Evolutionary conservation across 2,797 vertebrate species (phyloP).

Genomic region (Anabas testudineus): DNA sequence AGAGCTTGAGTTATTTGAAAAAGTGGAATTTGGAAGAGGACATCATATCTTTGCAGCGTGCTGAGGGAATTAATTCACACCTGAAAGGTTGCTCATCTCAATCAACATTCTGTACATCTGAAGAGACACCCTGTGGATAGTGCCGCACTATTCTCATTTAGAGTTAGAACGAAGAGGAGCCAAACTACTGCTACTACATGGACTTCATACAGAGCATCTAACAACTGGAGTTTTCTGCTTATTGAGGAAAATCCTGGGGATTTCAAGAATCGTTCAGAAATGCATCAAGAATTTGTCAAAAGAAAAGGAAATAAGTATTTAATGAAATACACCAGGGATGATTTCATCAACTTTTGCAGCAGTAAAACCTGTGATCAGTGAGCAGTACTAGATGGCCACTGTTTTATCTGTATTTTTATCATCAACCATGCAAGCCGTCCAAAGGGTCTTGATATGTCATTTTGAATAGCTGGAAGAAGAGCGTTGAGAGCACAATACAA

Average conservation of each 20-base stretch:
- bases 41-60: not conserved
- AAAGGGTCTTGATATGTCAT: not conserved
- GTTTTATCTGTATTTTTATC: not conserved
- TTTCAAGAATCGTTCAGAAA: not conserved
- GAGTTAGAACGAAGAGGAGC: constrained; percentile 27
- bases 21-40: constrained; percentile 8
- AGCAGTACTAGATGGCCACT: not conserved
- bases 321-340: not conserved
- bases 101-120: not conserved
- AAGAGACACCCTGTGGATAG: not conserved
- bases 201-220: not conserved
- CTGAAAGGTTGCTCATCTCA: not conserved
- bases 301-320: constrained; percentile 1
- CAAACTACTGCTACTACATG: not conserved
- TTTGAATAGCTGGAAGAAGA: constrained; percentile 2
- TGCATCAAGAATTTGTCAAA: not conserved
- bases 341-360: too few species aligned
- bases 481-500: constrained; percentile 3
- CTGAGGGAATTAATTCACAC: not conserved
- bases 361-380: not conserved
- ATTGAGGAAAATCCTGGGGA: not conserved
- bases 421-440: not conserved
- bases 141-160: not conserved
- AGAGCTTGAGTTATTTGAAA: not conserved
- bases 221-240: constrained; percentile 1